Base-by-base conservation (phyloP, 1,140 invertebrate genomes). In the Scaptodrosophila lebanonensis region DNA sequence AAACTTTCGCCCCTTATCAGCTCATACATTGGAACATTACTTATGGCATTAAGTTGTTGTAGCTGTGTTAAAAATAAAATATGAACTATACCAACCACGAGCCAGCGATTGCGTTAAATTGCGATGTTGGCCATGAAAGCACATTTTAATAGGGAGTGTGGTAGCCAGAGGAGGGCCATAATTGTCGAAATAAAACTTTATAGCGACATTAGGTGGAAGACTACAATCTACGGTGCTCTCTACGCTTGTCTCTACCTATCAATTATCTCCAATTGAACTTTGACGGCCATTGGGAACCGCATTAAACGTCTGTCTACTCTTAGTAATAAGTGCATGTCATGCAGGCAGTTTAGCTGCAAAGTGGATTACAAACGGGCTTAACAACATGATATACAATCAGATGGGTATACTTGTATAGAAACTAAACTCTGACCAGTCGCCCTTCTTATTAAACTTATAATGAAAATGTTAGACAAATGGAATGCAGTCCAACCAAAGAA, bases 211-310 rank as follows among this genome's bases (percentile, higher is more conserved):
- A 53, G 49, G 53, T 64, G 40, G 35, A 45, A 45, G 5, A 13
- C 39, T 22, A 13, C 11, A 13, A 27, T 9, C 20, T 12, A 17
- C 1, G 13, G 8, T 15, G 16, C 5, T 4, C 25, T 27, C n/a
- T 22, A 32, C 61, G 36, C 50, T 40, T 49, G 48, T 59, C 32
- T 56, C 36, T 53, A 35, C 8, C 62, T 61, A 76, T 75, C 67
- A 75, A 75, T 76, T 71, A 77, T 76, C 62, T 54, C 67, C 47
- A 76, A 76, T 79, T 76, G 73, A 76, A 76, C 72, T 76, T 79
- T 76, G 72, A 79, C 67, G 67, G n/a, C n/a, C n/a, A n/a, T n/a
- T n/a, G n/a, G n/a, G n/a, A n/a, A n/a, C n/a, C n/a, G n/a, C n/a
- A n/a, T n/a, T n/a, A n/a, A n/a, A n/a, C n/a, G n/a, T n/a, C n/a